phyloP scores from a whole-genome alignment of 2,888 invertebrate species.

The Tanytarsus gracilentus region DNA sequence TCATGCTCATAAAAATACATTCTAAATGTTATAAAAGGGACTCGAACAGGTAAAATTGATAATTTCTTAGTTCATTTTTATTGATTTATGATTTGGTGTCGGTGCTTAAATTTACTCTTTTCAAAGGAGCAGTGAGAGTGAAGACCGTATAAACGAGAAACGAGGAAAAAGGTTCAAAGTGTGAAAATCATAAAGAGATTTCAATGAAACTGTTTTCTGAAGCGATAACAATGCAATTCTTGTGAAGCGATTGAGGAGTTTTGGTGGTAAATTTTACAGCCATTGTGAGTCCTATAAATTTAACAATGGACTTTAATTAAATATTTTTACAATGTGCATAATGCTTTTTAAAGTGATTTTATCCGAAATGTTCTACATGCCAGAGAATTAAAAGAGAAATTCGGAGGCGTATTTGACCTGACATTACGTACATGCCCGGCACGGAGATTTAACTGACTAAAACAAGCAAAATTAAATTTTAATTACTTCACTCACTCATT shows the following conservation, averaged over 20 bases:
- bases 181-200: constrained; percentile 23
- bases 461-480: too few species aligned
- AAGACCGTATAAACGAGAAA: background rate
- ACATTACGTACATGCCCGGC: too few species aligned
- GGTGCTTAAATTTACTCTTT: background rate
- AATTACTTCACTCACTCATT: too few species aligned
- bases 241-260: background rate
- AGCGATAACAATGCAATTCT: constrained; percentile 13
- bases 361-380: too few species aligned
- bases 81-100: constrained; percentile 28
- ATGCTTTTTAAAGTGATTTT: background rate
- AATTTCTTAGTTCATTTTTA: constrained; percentile 14
- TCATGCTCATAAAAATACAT: constrained; percentile 15
- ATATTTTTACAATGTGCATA: constrained; percentile 4
- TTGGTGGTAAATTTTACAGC: constrained; percentile 9
- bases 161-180: constrained; percentile 13
- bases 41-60: constrained; percentile 25
- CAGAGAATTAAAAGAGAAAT: too few species aligned
- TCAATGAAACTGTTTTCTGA: constrained; percentile 24
- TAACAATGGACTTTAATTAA: constrained; percentile 11
- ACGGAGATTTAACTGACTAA: too few species aligned
- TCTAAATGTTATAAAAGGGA: too few species aligned
- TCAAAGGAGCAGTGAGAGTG: background rate
- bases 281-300: background rate
- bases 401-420: too few species aligned